Evolutionary conservation across 2,113 vertebrate species (phyloP), one percentile per base, ranked within the genome.

Genomic region (Microcebus murinus): DNA sequence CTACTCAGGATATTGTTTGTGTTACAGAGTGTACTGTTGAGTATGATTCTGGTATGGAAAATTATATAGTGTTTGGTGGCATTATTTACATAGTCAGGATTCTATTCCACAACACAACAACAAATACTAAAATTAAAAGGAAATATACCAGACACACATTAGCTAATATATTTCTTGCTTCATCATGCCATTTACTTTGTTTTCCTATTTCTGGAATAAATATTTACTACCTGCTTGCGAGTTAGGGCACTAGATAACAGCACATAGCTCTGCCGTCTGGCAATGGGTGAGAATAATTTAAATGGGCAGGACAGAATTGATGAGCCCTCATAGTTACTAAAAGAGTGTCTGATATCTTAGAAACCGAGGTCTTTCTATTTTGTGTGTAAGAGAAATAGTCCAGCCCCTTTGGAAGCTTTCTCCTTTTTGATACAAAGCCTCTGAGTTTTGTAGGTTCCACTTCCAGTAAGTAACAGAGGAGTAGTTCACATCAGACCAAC

Each of bases 41-140:
- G 13, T 91, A 61, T 39, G 14, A 68, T 68, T 77, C 31, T 48
- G 3, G 42, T 67, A 77, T 80, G 55, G 85, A 94, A 82, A 91
- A 82, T 36, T 63, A 55, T 48, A 90, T 42, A 71, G 4, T 42
- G 11, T 67, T 89, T 36, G 21, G 13, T 93, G 4, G 52, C 52
- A 67, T 92, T 93, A 76, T 85, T 91, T 87, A 45, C n/a, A 73
- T 20, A 36, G 67, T 31, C n/a, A 93, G 70, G 50, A 93, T 76
- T 74, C 45, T 88, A 87, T 42, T 94, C n/a, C 61, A 84, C 36
- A 92, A 39, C 18, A 87, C 8, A 95, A 61, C 4, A 76, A 71
- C 36, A 34, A 73, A 90, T 76, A 21, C 36, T 91, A 57, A 95
- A 85, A 50, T 84, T 77, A 52, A 94, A 82, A 84, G 25, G 8